A percentile compares a stretch with the other conserved stretches of the same genome.
Evolutionary conservation across 2,888 invertebrate species (phyloP).

Genomic region (Andrena fulva): DNA sequence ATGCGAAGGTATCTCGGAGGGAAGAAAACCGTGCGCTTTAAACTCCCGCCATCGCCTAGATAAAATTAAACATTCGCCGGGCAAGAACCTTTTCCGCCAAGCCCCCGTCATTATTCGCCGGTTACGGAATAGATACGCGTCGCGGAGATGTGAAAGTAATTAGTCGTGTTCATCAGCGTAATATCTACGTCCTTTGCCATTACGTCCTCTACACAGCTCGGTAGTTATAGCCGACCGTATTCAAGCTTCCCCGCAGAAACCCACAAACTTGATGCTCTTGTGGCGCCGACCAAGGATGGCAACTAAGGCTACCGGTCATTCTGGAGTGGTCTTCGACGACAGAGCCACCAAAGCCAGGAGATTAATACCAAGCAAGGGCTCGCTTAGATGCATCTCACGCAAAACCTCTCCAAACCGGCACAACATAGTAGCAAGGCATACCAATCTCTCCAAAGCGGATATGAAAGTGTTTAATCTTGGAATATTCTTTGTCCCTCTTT

Average conservation of each 20-base stretch:
- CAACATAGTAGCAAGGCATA: not conserved
- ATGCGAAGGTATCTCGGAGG: not conserved
- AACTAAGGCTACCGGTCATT: conserved; percentile 63
- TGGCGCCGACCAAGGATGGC: conserved; percentile 43
- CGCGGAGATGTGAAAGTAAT: conserved; percentile 63
- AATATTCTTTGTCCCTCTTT: not conserved
- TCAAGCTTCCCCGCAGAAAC: conserved; percentile 69
- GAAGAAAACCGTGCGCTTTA: not conserved
- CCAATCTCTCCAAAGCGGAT: not conserved
- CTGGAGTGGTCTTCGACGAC: conserved; percentile 36
- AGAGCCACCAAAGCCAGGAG: conserved; percentile 15
- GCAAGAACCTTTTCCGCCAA: not conserved
- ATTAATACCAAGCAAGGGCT: conserved; percentile 37
- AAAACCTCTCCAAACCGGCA: not conserved
- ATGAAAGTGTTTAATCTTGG: not conserved
- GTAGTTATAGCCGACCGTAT: conserved; percentile 62
- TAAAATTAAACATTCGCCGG: conserved; percentile 15
- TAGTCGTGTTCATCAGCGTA: conserved; percentile 48
- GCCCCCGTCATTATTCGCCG: conserved; percentile 18
- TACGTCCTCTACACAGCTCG: conserved; percentile 50
- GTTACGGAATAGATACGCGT: conserved; percentile 32
- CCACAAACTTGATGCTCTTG: conserved; percentile 72
- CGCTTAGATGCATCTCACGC: conserved; percentile 13
- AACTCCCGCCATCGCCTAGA: conserved; percentile 9
- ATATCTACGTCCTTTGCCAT: conserved; percentile 60